A percentile compares a stretch with the other conserved stretches of the same genome.
Conservation (phyloP, 2,888 invertebrate genomes). For the Corbicula japonica region DNA sequence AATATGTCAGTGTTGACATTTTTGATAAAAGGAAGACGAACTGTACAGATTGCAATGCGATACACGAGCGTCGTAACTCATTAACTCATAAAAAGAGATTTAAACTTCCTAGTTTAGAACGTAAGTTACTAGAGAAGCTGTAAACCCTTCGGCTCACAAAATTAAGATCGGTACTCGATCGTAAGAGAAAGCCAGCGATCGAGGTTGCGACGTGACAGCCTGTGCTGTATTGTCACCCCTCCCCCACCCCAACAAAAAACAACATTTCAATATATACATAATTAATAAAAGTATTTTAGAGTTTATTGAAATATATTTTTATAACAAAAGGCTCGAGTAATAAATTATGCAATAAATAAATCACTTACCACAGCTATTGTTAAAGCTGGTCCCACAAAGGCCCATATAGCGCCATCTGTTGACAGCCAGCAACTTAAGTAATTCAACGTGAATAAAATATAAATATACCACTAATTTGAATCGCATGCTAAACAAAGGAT, state of each 20-base stretch:
- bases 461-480: too few relatives aligned
- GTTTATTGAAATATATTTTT: too few relatives aligned
- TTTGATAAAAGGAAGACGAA: constrained; percentile 71
- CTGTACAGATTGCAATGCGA: constrained; percentile 76
- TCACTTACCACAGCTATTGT: constrained; percentile 75
- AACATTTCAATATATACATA: too few relatives aligned
- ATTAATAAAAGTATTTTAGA: too few relatives aligned
- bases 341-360: too few relatives aligned
- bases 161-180: constrained; percentile 72
- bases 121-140: constrained; percentile 65
- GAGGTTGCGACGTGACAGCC: constrained; percentile 82
- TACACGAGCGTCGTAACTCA: constrained; percentile 74
- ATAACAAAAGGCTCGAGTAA: too few relatives aligned
- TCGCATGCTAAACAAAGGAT: too few relatives aligned
- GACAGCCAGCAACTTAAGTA: constrained; percentile 81
- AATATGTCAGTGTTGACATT: too few relatives aligned
- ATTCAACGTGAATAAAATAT: constrained; percentile 4
- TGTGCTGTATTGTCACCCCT: too few relatives aligned
- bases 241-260: too few relatives aligned
- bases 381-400: constrained; percentile 80
- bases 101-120: constrained; percentile 77
- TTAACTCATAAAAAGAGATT: constrained; percentile 76
- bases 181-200: constrained; percentile 80
- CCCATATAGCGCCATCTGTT: constrained; percentile 75
- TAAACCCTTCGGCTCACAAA: constrained; percentile 71